A percentile compares a stretch with the other conserved stretches of the same genome.
Conservation (phyloP, 2,888 invertebrate species). For the Cryptocephalus moraei region DNA sequence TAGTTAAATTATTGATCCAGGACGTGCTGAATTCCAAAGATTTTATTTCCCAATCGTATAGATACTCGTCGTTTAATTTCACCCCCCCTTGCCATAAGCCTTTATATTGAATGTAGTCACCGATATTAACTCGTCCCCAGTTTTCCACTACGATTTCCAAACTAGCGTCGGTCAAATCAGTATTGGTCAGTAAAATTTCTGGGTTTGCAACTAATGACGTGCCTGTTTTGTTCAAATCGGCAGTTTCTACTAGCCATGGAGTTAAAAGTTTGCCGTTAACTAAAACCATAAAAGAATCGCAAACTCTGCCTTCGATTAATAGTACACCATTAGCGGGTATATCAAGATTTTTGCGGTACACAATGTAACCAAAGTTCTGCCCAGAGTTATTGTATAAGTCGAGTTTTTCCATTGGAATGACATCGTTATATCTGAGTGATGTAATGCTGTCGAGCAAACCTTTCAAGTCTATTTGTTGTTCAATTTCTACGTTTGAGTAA, state of each 20-base stretch:
- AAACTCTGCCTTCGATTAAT: constrained; percentile 33
- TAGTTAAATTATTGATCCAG: constrained; percentile 28
- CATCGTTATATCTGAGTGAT: constrained; percentile 9
- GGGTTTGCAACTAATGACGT: constrained; percentile 34
- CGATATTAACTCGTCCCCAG: constrained; percentile 66
- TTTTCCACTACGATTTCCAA: constrained; percentile 54
- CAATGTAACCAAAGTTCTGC: constrained; percentile 46
- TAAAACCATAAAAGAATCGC: constrained; percentile 43
- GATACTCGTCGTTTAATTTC: constrained; percentile 31
- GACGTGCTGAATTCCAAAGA: constrained; percentile 43
- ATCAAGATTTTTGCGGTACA: constrained; percentile 38
- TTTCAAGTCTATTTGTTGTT: constrained; percentile 16
- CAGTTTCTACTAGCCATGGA: constrained; percentile 18
- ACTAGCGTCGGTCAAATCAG: constrained; percentile 20
- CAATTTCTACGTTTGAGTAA: constrained; percentile 26
- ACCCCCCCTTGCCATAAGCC: constrained; percentile 39
- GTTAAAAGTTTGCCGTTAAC: constrained; percentile 37
- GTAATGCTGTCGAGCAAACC: constrained; percentile 13
- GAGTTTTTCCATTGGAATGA: constrained; percentile 30
- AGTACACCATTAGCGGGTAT: constrained; percentile 24
- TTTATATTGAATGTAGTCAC: constrained; percentile 37
- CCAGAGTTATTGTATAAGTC: constrained; percentile 37
- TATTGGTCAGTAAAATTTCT: constrained; percentile 22
- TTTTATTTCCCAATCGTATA: constrained; percentile 38
- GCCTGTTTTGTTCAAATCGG: constrained; percentile 36